Evolutionary conservation across 2,888 invertebrate species (phyloP).

Genomic region (Heliconius cydno): DNA sequence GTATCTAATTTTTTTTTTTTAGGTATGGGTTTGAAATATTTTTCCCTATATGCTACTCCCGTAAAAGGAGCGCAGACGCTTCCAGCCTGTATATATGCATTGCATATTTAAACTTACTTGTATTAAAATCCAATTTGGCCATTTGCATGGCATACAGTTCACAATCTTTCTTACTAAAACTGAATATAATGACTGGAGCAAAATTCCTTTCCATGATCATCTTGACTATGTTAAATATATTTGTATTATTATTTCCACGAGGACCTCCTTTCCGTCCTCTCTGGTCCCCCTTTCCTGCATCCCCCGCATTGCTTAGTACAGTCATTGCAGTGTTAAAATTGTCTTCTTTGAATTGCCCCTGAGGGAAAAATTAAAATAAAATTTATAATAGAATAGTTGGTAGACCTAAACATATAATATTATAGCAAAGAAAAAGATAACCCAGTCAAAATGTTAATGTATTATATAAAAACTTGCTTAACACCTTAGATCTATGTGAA

Average conservation of each 20-base stretch:
- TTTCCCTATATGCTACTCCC: too few species aligned
- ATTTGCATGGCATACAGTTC: slow-evolving; percentile 98
- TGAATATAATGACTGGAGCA: slow-evolving; percentile 99
- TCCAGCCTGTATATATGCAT: not conserved
- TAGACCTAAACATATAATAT: too few species aligned
- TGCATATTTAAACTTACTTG: slow-evolving; percentile 81
- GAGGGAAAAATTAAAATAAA: slow-evolving; percentile 20
- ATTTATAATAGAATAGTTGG: too few species aligned
- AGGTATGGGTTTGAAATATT: too few species aligned
- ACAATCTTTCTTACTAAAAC: slow-evolving; percentile 99
- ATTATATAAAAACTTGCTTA: too few species aligned
- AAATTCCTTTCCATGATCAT: slow-evolving; percentile 99
- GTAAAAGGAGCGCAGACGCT: too few species aligned
- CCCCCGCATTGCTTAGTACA: slow-evolving; percentile 91
- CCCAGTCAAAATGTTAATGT: too few species aligned
- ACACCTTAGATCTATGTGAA: too few species aligned
- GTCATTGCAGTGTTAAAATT: slow-evolving; percentile 99
- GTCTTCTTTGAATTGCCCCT: slow-evolving; percentile 97
- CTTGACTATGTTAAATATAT: slow-evolving; percentile 98
- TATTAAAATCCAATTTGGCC: slow-evolving; percentile 98
- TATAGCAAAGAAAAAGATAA: too few species aligned
- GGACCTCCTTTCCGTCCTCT: slow-evolving; percentile 90
- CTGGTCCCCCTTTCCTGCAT: slow-evolving; percentile 92
- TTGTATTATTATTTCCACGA: slow-evolving; percentile 86
- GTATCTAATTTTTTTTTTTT: too few species aligned